A percentile compares a stretch with the other conserved stretches of the same genome.
phyloP scores from a whole-genome alignment of 2,888 invertebrate species.

The Prosapia bicincta region DNA sequence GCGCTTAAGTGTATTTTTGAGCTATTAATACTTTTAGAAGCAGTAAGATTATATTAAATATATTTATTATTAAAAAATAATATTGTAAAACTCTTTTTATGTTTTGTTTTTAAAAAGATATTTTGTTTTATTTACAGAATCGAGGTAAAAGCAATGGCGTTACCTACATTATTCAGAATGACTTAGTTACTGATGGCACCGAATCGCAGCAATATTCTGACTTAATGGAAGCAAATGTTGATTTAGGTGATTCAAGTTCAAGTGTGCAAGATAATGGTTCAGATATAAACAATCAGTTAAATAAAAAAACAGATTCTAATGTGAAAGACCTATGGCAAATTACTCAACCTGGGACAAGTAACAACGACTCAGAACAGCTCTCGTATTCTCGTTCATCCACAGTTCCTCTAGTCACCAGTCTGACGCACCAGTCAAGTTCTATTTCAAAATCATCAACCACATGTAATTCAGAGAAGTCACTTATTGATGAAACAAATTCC shows the following conservation, averaged over 20 bases:
- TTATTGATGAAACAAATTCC: neutral
- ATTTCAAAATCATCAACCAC: neutral
- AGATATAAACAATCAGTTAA: neutral
- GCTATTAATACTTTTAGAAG: no score
- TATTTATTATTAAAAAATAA: no score
- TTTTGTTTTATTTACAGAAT: neutral
- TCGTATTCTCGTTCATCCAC: conserved; percentile 26
- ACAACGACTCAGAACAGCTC: neutral
- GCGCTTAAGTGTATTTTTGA: no score
- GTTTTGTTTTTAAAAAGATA: no score
- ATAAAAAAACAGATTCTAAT: neutral
- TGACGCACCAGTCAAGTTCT: neutral
- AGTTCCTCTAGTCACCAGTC: conserved; percentile 12
- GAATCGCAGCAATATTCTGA: neutral
- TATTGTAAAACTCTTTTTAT: no score
- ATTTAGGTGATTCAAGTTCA: neutral
- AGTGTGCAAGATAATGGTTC: neutral
- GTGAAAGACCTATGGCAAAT: neutral
- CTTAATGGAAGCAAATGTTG: no score
- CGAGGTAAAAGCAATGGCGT: neutral
- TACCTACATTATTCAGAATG: neutral
- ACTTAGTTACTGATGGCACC: neutral
- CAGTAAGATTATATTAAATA: no score
- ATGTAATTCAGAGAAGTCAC: neutral
- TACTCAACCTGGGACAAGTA: neutral